phyloP scores from a whole-genome alignment of 2,113 vertebrate species.

The Leucosticte australis region DNA sequence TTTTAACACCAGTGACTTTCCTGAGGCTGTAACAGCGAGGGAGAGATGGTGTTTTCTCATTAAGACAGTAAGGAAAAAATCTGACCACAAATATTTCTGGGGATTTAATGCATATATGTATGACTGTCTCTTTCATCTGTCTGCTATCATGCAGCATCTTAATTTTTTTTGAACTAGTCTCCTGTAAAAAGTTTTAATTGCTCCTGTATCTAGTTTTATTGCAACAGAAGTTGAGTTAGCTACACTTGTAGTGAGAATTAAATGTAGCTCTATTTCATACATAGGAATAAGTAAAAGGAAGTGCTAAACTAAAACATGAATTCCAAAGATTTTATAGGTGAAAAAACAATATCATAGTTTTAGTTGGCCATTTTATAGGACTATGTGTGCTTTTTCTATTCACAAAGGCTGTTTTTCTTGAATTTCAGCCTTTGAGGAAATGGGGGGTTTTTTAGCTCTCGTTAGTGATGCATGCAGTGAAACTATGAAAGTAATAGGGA shows the following conservation, averaged over 20 bases:
- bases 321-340: background rate
- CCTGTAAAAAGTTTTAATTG: background rate
- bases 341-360: background rate
- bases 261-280: background rate
- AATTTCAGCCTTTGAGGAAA: background rate
- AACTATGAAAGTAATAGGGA: background rate
- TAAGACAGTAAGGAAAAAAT: background rate
- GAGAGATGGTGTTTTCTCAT: background rate
- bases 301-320: background rate
- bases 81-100: background rate
- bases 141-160: background rate
- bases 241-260: background rate
- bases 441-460: accelerated
- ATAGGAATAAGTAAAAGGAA: background rate
- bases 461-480: background rate
- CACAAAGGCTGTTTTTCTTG: background rate
- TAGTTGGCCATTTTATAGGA: background rate
- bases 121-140: background rate
- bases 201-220: background rate
- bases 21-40: background rate
- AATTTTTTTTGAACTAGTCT: background rate
- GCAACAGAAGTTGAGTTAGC: background rate
- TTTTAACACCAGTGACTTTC: background rate
- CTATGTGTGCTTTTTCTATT: background rate
- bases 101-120: background rate